phyloP scores from a whole-genome alignment of 2,797 vertebrate genomes.

The Dermochelys coriacea region DNA sequence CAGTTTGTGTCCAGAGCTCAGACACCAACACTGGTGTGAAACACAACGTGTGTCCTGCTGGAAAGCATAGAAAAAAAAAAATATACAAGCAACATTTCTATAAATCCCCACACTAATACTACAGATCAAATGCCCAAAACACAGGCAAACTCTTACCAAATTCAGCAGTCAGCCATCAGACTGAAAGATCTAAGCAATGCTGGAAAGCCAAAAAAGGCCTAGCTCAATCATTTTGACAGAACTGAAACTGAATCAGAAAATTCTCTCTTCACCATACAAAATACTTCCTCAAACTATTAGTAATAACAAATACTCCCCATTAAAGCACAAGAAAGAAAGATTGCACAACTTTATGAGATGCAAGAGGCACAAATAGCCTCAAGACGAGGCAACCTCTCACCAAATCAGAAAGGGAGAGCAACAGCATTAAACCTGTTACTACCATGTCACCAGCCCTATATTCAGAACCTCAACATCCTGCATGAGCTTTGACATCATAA shows the following conservation, averaged over 20 bases:
- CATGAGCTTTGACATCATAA: neutral
- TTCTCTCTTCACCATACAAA: neutral
- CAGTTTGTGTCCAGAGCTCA: neutral
- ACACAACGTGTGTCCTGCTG: accelerated
- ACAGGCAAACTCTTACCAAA: accelerated
- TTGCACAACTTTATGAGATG: neutral
- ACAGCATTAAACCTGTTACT: neutral
- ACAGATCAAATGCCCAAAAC: accelerated
- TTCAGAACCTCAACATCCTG: neutral
- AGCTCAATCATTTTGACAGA: neutral
- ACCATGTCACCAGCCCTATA: neutral
- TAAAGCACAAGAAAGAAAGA: neutral
- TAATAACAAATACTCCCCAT: neutral
- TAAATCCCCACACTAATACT: neutral
- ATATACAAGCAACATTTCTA: accelerated
- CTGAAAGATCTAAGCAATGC: accelerated
- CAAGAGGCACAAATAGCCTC: neutral
- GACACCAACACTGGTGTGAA: accelerated
- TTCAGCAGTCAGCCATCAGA: accelerated
- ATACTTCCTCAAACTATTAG: neutral
- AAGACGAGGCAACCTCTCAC: neutral
- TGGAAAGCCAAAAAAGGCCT: accelerated
- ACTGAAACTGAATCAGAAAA: neutral
- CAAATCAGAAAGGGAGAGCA: neutral
- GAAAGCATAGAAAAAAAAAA: neutral